A percentile compares a stretch with the other conserved stretches of the same genome.
phyloP scores from a whole-genome alignment of 2,797 vertebrate genomes.

The Ataeniobius toweri region DNA sequence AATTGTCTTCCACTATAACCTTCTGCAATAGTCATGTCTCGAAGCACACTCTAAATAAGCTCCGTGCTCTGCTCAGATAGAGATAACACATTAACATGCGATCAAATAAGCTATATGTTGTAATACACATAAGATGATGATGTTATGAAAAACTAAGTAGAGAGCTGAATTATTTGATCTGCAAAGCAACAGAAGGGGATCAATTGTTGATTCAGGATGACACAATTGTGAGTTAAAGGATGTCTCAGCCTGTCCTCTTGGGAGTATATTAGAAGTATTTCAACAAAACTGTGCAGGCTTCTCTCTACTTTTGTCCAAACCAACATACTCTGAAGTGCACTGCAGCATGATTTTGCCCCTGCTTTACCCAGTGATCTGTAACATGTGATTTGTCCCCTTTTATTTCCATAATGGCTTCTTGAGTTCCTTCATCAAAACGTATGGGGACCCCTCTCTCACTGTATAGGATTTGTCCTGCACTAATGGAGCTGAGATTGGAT shows the following conservation, averaged over 20 bases:
- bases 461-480: constrained; percentile 81
- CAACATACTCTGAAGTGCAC: constrained; percentile 64
- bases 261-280: constrained; percentile 67
- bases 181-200: constrained; percentile 55
- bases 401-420: constrained; percentile 85
- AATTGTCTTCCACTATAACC: constrained; percentile 73
- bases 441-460: constrained; percentile 77
- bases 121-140: constrained; percentile 39
- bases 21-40: constrained; percentile 70
- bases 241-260: constrained; percentile 37
- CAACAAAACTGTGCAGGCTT: constrained; percentile 44
- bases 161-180: constrained; percentile 62
- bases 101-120: constrained; percentile 62
- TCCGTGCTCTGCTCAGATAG: constrained; percentile 48
- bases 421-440: constrained; percentile 78
- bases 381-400: constrained; percentile 79
- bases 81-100: constrained; percentile 65
- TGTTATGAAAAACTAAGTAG: constrained; percentile 37
- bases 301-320: constrained; percentile 54
- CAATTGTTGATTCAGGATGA: constrained; percentile 61
- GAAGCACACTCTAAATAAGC: constrained; percentile 64
- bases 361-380: constrained; percentile 74
- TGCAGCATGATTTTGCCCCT: constrained; percentile 64
- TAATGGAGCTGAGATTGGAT: constrained; percentile 86
- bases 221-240: constrained; percentile 62